A percentile compares a stretch with the other conserved stretches of the same genome.
These are phyloP conservation scores for Sarcophaga variegata DNA, from an alignment of 2,888 invertebrate genomes.

Conservation along the genomic window DNA sequence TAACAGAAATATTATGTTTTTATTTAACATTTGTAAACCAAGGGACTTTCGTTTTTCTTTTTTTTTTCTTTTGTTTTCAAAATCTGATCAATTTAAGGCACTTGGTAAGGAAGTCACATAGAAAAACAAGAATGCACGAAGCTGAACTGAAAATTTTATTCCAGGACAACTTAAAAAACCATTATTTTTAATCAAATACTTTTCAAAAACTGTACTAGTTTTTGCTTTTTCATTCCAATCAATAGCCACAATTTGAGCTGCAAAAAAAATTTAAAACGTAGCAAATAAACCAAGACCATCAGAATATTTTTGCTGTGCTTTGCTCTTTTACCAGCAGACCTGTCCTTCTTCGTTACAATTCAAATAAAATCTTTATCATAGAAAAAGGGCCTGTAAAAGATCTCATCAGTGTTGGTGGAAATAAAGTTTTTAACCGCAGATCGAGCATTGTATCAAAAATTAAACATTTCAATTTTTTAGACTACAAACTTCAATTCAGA, in stretches of 20 bases:
- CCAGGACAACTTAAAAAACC: background rate
- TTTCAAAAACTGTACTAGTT: conserved; percentile 47
- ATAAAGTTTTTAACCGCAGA: conserved; percentile 13
- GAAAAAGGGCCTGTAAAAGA: background rate
- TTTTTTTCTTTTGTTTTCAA: background rate
- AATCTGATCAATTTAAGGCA: conserved; percentile 8
- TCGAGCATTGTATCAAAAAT: too few species aligned
- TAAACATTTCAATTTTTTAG: too few species aligned
- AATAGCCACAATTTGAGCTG: conserved; percentile 39
- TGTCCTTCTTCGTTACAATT: conserved; percentile 4
- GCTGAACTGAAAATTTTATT: too few species aligned
- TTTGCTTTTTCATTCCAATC: conserved; percentile 53
- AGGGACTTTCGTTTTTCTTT: too few species aligned
- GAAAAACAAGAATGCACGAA: background rate
- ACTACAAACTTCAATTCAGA: too few species aligned
- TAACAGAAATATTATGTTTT: too few species aligned
- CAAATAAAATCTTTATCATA: background rate
- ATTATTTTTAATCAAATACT: conserved; percentile 54
- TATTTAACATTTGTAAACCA: too few species aligned
- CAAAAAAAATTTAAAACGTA: background rate
- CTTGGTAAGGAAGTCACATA: conserved; percentile 29
- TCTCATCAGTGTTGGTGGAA: background rate
- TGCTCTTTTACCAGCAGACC: background rate
- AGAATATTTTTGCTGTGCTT: background rate
- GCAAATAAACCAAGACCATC: background rate